A percentile compares a stretch with the other conserved stretches of the same genome.
Conservation (phyloP, 2,888 invertebrate species). For the Protodeltote pygarga region DNA sequence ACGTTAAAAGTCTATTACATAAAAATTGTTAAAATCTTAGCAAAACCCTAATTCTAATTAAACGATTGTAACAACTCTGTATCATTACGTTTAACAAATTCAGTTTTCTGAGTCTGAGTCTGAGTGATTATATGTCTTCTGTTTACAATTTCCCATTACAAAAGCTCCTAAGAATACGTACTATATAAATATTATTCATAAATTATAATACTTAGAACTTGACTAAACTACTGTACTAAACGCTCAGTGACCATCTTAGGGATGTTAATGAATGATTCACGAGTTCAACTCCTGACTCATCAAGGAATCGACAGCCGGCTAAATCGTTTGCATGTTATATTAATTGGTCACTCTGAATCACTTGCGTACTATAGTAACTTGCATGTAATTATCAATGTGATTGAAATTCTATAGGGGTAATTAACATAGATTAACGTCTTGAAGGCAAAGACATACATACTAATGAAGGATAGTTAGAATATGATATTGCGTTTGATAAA, state of each 20-base stretch:
- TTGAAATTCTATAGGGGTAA: slow-evolving; percentile 55
- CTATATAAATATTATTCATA: too few relatives aligned
- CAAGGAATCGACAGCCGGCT: slow-evolving; percentile 46
- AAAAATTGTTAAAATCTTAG: too few relatives aligned
- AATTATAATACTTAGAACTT: too few relatives aligned
- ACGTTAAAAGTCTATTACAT: too few relatives aligned
- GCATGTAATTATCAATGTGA: slow-evolving; percentile 58
- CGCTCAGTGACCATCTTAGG: slow-evolving; percentile 15
- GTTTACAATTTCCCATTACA: too few relatives aligned
- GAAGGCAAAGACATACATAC: slow-evolving; percentile 31
- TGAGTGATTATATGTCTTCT: too few relatives aligned
- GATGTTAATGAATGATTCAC: slow-evolving; percentile 53
- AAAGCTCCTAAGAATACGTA: too few relatives aligned
- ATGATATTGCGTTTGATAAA: slow-evolving; percentile 18
- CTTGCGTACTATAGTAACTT: slow-evolving; percentile 53
- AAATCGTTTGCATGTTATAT: slow-evolving; percentile 51
- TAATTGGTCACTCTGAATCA: slow-evolving; percentile 66
- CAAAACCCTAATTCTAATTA: too few relatives aligned
- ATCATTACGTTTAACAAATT: too few relatives aligned
- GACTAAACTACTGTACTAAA: slow-evolving; percentile 7
- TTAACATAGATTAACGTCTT: slow-evolving; percentile 38
- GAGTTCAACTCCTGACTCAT: slow-evolving; percentile 63
- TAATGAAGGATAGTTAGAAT: slow-evolving; percentile 38
- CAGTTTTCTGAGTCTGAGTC: too few relatives aligned
- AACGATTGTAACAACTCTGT: too few relatives aligned